A percentile compares a stretch with the other conserved stretches of the same genome.
Conservation (phyloP, 2,888 invertebrate genomes). For the Pandemis cinnamomeana region DNA sequence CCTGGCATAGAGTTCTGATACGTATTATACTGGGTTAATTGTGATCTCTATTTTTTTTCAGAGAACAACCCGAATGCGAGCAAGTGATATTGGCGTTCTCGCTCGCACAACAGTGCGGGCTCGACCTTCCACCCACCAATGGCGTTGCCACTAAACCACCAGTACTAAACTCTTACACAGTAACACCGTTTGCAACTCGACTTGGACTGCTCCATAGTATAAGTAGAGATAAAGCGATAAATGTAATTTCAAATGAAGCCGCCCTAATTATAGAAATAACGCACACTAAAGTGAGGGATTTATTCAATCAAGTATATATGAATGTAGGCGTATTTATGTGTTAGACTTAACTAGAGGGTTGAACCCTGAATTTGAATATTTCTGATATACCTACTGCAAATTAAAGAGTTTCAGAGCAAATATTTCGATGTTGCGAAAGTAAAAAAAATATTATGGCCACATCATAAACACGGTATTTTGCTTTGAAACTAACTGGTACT, state of each 20-base stretch:
- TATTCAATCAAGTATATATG: neutral
- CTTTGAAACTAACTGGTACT: too few species aligned
- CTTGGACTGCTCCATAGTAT: neutral
- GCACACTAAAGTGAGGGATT: neutral
- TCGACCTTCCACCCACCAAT: slow-evolving; percentile 31
- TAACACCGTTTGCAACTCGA: neutral
- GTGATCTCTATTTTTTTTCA: slow-evolving; percentile 46
- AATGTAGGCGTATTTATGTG: too few species aligned
- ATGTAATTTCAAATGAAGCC: neutral
- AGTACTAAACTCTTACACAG: neutral
- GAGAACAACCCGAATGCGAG: slow-evolving; percentile 70
- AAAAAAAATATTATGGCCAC: too few species aligned
- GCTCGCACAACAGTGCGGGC: slow-evolving; percentile 38
- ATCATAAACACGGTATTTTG: too few species aligned
- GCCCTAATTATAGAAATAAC: neutral
- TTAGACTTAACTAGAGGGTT: too few species aligned
- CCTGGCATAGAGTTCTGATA: too few species aligned
- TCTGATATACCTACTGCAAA: too few species aligned
- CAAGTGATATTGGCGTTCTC: slow-evolving; percentile 63
- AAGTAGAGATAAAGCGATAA: neutral
- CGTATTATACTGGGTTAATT: too few species aligned
- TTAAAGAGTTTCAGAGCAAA: too few species aligned
- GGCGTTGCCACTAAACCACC: slow-evolving; percentile 13
- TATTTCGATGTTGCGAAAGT: too few species aligned
- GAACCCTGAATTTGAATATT: too few species aligned